A percentile compares a stretch with the other conserved stretches of the same genome.
Conservation (phyloP, 2,797 vertebrate species). For the Ctenosaura bakeri region DNA sequence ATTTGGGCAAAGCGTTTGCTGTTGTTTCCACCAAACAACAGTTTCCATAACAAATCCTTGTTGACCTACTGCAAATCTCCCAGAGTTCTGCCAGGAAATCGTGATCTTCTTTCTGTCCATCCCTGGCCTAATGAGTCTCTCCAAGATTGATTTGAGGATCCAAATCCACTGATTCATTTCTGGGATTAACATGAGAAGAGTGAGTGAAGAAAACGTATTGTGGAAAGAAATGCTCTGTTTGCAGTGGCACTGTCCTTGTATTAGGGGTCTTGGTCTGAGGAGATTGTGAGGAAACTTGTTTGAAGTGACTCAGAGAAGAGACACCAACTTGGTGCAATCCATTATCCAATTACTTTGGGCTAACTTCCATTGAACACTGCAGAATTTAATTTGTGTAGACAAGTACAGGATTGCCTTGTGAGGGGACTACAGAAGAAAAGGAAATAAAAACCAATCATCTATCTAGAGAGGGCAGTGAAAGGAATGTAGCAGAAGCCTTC, state of each 20-base stretch:
- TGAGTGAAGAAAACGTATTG: not conserved
- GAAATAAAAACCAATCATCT: not conserved
- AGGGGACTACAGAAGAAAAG: not conserved
- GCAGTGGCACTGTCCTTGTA: not conserved
- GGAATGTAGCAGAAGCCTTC: not conserved
- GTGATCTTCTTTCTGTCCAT: too few relatives aligned
- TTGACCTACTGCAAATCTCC: too few relatives aligned
- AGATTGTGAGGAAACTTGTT: not conserved
- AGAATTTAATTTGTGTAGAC: too few relatives aligned
- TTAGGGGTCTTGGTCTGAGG: not conserved
- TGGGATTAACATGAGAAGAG: not conserved
- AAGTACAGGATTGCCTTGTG: too few relatives aligned
- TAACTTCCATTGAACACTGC: too few relatives aligned
- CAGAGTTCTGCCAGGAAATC: too few relatives aligned
- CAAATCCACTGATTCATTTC: not conserved
- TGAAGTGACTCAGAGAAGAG: not conserved
- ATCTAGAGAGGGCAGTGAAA: not conserved
- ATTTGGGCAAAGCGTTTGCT: too few relatives aligned
- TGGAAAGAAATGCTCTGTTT: not conserved
- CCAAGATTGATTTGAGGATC: not conserved
- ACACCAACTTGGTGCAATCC: not conserved
- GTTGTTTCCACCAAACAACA: too few relatives aligned
- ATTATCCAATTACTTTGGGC: not conserved
- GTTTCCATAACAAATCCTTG: too few relatives aligned
- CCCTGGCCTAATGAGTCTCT: not conserved